A percentile compares a stretch with the other conserved stretches of the same genome.
phyloP scores from a whole-genome alignment of 2,888 invertebrate genomes.

The Drosophila villosipedis region DNA sequence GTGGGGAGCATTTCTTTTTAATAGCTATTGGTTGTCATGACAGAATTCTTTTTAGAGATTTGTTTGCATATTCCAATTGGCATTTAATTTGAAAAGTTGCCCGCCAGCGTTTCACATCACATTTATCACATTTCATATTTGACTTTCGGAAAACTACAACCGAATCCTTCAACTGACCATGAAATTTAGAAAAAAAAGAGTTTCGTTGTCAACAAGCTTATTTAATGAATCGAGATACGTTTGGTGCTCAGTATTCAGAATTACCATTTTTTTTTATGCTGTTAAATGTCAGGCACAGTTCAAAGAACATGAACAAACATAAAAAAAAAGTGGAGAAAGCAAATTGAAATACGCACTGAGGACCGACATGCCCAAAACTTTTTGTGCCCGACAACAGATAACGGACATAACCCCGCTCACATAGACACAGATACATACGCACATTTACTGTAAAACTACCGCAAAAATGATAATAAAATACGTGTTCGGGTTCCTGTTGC shows the following conservation, averaged over 20 bases:
- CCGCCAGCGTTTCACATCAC: constrained; percentile 27
- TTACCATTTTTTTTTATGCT: not conserved
- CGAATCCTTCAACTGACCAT: constrained; percentile 11
- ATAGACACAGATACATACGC: constrained; percentile 2
- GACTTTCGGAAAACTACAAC: not conserved
- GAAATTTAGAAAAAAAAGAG: constrained; percentile 4
- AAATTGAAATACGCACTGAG: constrained; percentile 44
- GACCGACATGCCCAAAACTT: constrained; percentile 37
- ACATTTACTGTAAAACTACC: constrained; percentile 34
- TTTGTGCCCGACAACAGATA: constrained; percentile 19
- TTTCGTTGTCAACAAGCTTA: constrained; percentile 31
- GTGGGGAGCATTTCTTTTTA: constrained; percentile 37
- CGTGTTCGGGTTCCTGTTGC: constrained; percentile 24
- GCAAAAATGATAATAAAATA: constrained; percentile 71
- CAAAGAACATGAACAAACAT: constrained; percentile 4
- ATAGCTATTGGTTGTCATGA: constrained; percentile 60
- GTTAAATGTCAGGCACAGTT: constrained; percentile 35
- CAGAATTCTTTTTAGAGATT: constrained; percentile 36
- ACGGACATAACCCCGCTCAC: constrained; percentile 3
- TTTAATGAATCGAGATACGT: constrained; percentile 14
- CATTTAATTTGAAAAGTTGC: constrained; percentile 53
- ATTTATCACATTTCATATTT: constrained; percentile 16
- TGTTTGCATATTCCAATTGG: constrained; percentile 54
- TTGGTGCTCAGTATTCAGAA: not conserved
- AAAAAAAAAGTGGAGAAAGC: not conserved